Base-by-base conservation (phyloP, 2,888 invertebrate genomes). In the Eulithis testata region DNA sequence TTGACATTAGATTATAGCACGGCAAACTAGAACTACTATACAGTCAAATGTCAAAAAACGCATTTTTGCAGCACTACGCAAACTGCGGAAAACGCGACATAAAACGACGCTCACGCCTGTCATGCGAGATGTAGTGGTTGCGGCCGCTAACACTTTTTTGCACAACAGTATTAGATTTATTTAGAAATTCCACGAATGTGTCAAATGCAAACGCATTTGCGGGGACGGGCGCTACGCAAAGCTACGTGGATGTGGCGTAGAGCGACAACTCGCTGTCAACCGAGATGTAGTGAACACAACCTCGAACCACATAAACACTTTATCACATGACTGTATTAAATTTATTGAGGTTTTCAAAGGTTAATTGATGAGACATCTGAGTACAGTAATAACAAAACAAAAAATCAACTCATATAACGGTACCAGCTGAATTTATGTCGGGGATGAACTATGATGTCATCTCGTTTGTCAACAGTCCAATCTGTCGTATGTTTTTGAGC, bases 31-130 rank as follows among this genome's bases (percentile, higher is more conserved):
- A 31, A 31, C 31, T 31, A 3, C n/a, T n/a, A n/a, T n/a, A n/a
- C 5, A 31, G 12, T 21, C 40, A 11, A 58, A 57, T 31, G 40
- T 61, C 47, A 40, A 58, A 57, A 50, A 58, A 55, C 43, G 8
- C 49, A 55, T 54, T 59, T 63, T 43, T 49, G 45, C 40, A 44
- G 37, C 11, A 37, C 2, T 31, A n/a, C 31, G 51, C 4, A 6
- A 50, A 60, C 40, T n/a, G 57, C 37, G 37, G 37, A 44, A 40
- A 55, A 55, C 50, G 45, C 56, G 55, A 37, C 64, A 67, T 61
- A 54, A 53, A 59, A 62, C 66, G 66, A 70, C 68, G 0, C 69
- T 69, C 68, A 40, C 55, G 72, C 68, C 51, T 58, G 72, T 69
- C 73, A 69, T 57, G 56, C 56, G 60, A 50, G 61, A 47, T 67